These are phyloP conservation scores for Drosophila navojoa DNA, from an alignment of 1,140 invertebrate genomes.

Conservation along the genomic window DNA sequence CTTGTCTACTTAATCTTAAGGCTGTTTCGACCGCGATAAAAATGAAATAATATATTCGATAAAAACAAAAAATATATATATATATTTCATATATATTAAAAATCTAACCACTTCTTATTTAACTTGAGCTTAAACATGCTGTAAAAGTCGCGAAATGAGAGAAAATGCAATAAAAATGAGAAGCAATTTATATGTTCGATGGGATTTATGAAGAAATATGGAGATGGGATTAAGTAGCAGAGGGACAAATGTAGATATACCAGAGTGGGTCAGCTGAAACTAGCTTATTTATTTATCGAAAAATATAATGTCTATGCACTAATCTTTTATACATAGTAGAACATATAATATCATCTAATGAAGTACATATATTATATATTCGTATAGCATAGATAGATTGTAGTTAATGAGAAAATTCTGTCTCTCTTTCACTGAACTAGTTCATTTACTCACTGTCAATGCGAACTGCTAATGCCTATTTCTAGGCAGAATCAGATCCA, in stretches of 20 bases:
- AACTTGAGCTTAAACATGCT: slow-evolving; percentile 21
- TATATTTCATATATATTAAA: slow-evolving; percentile 1
- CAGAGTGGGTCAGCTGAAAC: no score
- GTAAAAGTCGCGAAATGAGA: slow-evolving; percentile 13
- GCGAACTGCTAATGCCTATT: slow-evolving; percentile 13
- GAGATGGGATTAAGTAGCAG: background rate
- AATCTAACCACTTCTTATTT: slow-evolving; percentile 45
- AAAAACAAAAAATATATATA: slow-evolving; percentile 17
- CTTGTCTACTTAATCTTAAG: slow-evolving; percentile 77
- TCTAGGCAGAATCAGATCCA: slow-evolving; percentile 11
- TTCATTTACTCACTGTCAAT: slow-evolving; percentile 23
- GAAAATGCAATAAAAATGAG: slow-evolving; percentile 31
- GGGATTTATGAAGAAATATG: no score
- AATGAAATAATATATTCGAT: slow-evolving; percentile 27
- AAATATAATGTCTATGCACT: no score
- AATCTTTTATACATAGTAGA: no score
- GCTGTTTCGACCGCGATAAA: slow-evolving; percentile 79
- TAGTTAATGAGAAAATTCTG: no score
- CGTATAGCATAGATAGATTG: no score
- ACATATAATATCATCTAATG: no score
- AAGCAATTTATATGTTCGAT: slow-evolving; percentile 9
- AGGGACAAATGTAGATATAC: no score
- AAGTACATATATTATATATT: no score
- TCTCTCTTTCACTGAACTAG: no score
- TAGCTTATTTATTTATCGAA: no score